Evolutionary conservation across 2,113 vertebrate species (phyloP).

Genomic region (Platysternon megacephalum): DNA sequence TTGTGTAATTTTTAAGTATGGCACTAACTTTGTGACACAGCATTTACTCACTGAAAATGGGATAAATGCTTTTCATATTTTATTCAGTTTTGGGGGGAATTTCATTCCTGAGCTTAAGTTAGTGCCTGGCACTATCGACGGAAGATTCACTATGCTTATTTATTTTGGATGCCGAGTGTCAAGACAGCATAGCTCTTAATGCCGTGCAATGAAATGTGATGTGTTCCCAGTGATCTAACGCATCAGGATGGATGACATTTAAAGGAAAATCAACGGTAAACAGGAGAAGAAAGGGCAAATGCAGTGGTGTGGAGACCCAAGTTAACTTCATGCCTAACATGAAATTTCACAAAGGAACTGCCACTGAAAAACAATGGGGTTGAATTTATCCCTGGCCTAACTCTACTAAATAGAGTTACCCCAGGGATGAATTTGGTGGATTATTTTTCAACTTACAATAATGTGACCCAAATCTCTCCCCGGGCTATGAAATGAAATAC

Average conservation of each 20-base stretch:
- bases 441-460: neutral
- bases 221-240: neutral
- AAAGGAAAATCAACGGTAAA: neutral
- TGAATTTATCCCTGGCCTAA: neutral
- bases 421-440: neutral
- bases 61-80: constrained; percentile 49
- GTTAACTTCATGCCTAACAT: neutral
- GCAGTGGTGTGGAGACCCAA: neutral
- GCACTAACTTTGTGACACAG: neutral
- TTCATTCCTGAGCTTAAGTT: constrained; percentile 2
- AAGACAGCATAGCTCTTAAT: neutral
- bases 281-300: neutral
- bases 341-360: neutral
- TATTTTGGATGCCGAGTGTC: neutral
- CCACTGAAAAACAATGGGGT: neutral
- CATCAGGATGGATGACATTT: neutral
- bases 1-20: constrained; percentile 16
- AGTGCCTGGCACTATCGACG: neutral
- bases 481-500: neutral
- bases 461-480: neutral
- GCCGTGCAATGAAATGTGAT: neutral
- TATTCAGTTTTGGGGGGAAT: constrained; percentile 34
- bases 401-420: neutral
- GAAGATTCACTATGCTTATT: neutral
- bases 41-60: constrained; percentile 40